phyloP scores from a whole-genome alignment of 2,888 invertebrate species.

The Crematogaster levior region DNA sequence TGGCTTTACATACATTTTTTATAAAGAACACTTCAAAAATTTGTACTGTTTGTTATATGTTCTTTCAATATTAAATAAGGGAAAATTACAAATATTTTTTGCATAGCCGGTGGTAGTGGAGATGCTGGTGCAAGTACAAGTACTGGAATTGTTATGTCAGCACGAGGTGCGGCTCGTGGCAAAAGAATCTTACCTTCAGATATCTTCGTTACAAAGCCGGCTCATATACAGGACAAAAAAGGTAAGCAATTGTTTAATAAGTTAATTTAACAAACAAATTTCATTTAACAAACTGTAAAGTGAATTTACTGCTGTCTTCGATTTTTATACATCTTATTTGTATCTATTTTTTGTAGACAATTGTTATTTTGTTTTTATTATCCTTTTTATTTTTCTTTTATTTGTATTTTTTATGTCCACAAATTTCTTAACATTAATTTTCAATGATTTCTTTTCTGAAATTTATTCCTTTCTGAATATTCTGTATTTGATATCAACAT shows the following conservation, averaged over 20 bases:
- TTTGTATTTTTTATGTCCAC: not conserved
- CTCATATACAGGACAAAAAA: slow-evolving; percentile 77
- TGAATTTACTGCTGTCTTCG: not conserved
- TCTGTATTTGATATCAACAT: not conserved
- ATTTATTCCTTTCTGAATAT: too few species aligned
- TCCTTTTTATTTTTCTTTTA: not conserved
- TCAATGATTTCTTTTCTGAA: too few species aligned
- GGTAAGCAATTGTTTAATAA: slow-evolving; percentile 73
- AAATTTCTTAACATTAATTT: not conserved
- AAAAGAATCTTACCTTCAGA: slow-evolving; percentile 86
- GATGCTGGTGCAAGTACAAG: slow-evolving; percentile 35
- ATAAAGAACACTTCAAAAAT: not conserved
- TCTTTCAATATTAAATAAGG: not conserved
- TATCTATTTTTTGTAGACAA: not conserved
- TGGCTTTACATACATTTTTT: not conserved
- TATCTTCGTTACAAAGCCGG: slow-evolving; percentile 84
- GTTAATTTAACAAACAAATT: not conserved
- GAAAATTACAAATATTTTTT: not conserved
- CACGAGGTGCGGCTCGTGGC: slow-evolving; percentile 88
- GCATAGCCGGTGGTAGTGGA: slow-evolving; percentile 15
- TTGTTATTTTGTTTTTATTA: not conserved
- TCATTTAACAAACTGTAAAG: not conserved
- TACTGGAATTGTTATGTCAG: slow-evolving; percentile 82
- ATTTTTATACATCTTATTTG: not conserved
- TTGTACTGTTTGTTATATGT: not conserved